Percentiles rank a stretch among this genome's conserved stretches.
phyloP scores from a whole-genome alignment of 2,888 invertebrate genomes.

The Amblyjoppa fuscipennis region DNA sequence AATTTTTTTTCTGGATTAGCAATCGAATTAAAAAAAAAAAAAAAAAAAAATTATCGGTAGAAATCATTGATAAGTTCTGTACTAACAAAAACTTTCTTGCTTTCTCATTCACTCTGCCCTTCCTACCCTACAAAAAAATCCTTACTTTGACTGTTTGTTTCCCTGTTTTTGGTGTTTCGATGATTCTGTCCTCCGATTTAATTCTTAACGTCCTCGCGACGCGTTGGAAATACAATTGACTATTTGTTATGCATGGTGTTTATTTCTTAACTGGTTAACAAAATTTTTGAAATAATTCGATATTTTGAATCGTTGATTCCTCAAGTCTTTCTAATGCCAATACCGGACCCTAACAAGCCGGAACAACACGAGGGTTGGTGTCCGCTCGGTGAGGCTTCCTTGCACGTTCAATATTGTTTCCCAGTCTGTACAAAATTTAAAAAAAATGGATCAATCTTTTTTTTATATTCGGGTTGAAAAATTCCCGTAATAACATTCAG shows the following conservation, averaged over 20 bases:
- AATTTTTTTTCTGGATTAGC: constrained; percentile 63
- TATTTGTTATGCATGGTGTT: constrained; percentile 55
- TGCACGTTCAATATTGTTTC: constrained; percentile 78
- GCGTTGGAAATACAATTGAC: constrained; percentile 58
- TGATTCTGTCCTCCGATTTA: constrained; percentile 46
- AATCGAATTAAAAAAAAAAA: constrained; percentile 36
- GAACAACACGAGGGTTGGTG: constrained; percentile 97
- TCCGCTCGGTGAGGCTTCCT: constrained; percentile 91
- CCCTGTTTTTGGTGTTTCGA: constrained; percentile 41
- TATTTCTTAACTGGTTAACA: constrained; percentile 26
- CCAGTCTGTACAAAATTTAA: constrained; percentile 69
- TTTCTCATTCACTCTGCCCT: constrained; percentile 68
- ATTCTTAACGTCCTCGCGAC: constrained; percentile 56
- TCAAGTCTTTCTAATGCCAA: constrained; percentile 88
- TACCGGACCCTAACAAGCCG: constrained; percentile 94
- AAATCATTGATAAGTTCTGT: constrained; percentile 76
- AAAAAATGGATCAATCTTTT: not conserved
- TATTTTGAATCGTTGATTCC: constrained; percentile 67
- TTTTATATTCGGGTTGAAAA: constrained; percentile 1
- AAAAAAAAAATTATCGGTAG: constrained; percentile 1
- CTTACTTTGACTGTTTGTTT: constrained; percentile 51
- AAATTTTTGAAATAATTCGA: constrained; percentile 32
- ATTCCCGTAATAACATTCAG: not conserved
- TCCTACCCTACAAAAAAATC: constrained; percentile 52
- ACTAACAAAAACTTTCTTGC: constrained; percentile 74